These are phyloP conservation scores for Tachyglossus aculeatus DNA, from an alignment of 2,797 vertebrate species.

Conservation along the genomic window DNA sequence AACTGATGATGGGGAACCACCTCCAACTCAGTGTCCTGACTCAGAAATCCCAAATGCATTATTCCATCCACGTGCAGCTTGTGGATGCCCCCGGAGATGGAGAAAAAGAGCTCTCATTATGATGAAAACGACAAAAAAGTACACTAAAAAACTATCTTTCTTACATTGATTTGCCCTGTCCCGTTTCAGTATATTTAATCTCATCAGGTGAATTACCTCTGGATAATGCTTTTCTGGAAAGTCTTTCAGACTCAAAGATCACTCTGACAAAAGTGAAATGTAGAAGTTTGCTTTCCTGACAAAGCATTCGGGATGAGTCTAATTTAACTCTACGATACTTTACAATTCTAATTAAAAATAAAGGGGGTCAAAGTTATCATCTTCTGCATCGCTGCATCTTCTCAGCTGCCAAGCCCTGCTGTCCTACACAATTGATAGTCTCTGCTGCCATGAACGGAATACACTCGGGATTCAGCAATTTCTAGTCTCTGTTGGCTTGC, in stretches of 20 bases:
- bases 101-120: neutral
- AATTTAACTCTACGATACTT: constrained; percentile 9
- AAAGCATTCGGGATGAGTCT: neutral
- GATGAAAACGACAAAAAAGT: constrained; percentile 4
- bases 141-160: neutral
- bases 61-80: too few relatives aligned
- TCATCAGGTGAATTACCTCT: neutral
- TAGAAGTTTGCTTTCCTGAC: constrained; percentile 8
- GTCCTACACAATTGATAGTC: neutral
- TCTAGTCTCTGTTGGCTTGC: neutral
- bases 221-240: neutral
- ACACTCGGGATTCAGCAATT: neutral
- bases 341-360: constrained; percentile 43
- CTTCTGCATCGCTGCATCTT: neutral
- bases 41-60: too few relatives aligned
- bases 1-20: too few relatives aligned
- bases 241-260: neutral
- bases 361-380: neutral
- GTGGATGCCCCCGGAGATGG: too few relatives aligned
- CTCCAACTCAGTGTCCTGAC: too few relatives aligned
- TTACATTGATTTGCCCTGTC: neutral
- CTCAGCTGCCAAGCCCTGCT: neutral
- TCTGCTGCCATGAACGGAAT: constrained; percentile 1
- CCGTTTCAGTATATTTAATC: neutral
- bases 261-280: constrained; percentile 19